Percentiles rank a stretch among this genome's conserved stretches.
Conservation (phyloP, 2,113 vertebrate genomes). For the Dromaius novaehollandiae region DNA sequence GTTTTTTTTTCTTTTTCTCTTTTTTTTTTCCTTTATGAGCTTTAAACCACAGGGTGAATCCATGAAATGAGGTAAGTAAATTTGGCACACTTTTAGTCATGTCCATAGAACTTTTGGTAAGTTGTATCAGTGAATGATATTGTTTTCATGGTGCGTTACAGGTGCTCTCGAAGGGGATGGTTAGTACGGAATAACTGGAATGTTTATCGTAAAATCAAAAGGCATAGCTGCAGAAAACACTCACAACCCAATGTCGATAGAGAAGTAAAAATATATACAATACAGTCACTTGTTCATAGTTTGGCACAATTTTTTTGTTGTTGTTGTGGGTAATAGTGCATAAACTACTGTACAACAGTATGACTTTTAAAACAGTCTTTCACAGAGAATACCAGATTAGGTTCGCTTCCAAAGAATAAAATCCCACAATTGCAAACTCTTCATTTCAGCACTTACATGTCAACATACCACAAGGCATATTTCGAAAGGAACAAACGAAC, state of each 20-base stretch:
- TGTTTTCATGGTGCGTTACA: conserved; percentile 90
- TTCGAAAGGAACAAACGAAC: conserved; percentile 76
- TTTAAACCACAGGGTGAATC: conserved; percentile 86
- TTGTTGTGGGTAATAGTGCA: conserved; percentile 92
- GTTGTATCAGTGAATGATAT: conserved; percentile 80
- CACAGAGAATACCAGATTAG: conserved; percentile 80
- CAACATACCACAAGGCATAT: conserved; percentile 86
- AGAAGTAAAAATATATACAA: conserved; percentile 92
- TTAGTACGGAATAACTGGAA: conserved; percentile 89
- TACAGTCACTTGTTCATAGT: conserved; percentile 92
- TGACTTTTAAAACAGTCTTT: conserved; percentile 81
- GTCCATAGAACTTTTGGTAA: conserved; percentile 93
- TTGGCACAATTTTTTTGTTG: conserved; percentile 92
- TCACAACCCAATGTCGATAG: conserved; percentile 86
- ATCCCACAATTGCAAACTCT: conserved; percentile 78
- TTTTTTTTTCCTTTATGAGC: conserved; percentile 68
- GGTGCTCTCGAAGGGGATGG: conserved; percentile 87
- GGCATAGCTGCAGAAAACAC: conserved; percentile 87
- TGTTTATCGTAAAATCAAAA: conserved; percentile 87
- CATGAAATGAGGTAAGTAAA: conserved; percentile 95
- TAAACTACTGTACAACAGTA: conserved; percentile 95
- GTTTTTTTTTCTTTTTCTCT: too few species aligned
- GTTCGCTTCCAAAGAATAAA: conserved; percentile 77
- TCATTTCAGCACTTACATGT: conserved; percentile 88
- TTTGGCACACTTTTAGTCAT: conserved; percentile 91